A percentile compares a stretch with the other conserved stretches of the same genome.
These are phyloP conservation scores for Fringilla coelebs DNA, from an alignment of 2,797 vertebrate species.

Conservation along the genomic window DNA sequence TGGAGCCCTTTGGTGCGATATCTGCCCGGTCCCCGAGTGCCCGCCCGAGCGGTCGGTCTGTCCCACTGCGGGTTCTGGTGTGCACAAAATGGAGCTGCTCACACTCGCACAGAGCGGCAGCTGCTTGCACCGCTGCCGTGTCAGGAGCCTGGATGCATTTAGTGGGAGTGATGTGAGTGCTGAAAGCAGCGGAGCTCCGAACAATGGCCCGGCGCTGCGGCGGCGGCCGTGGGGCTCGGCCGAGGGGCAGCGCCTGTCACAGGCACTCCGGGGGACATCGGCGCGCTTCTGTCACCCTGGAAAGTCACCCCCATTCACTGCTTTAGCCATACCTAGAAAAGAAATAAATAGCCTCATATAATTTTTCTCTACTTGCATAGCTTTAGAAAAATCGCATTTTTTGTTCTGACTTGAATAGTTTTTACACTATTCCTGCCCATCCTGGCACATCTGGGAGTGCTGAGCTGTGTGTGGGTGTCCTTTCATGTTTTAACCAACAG, in stretches of 20 bases:
- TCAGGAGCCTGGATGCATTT: neutral
- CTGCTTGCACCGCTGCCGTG: neutral
- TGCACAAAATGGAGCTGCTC: neutral
- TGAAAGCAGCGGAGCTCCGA: neutral
- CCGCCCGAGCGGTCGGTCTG: rapidly evolving
- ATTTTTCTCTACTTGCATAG: neutral
- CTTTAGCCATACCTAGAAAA: neutral
- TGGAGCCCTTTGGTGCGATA: rapidly evolving
- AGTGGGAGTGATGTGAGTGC: neutral
- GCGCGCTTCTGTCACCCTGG: neutral
- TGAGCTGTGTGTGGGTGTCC: neutral
- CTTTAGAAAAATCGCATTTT: neutral
- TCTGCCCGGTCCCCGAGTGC: neutral
- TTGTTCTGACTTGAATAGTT: neutral
- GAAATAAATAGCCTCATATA: rapidly evolving
- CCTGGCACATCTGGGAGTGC: neutral
- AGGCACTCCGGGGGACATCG: rapidly evolving
- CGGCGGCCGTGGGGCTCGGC: neutral
- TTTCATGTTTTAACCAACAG: conserved; percentile 10
- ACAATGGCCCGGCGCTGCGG: neutral
- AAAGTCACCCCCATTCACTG: rapidly evolving
- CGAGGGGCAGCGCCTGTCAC: neutral
- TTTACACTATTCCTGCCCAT: neutral
- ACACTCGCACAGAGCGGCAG: neutral
- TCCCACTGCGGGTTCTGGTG: rapidly evolving